phyloP scores from a whole-genome alignment of 53 echinoderm and acorn worm genomes.

The Antedon mediterranea region DNA sequence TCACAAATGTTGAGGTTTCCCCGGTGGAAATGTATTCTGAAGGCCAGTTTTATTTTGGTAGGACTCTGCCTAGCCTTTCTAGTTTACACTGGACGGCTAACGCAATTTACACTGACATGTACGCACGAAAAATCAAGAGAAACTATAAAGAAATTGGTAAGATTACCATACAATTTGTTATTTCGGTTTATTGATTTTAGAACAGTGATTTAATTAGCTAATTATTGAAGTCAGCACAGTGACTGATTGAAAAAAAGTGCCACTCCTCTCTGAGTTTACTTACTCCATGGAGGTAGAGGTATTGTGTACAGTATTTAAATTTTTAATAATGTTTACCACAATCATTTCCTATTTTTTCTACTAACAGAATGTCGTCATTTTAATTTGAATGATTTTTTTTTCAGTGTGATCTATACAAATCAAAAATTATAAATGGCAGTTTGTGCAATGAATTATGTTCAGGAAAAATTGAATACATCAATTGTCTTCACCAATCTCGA shows the following conservation, averaged over 20 bases:
- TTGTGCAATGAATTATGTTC: slow-evolving; percentile 52
- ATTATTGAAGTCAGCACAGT: too few relatives aligned
- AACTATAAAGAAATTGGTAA: neutral
- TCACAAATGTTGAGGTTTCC: neutral
- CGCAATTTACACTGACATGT: neutral
- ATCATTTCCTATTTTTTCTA: too few relatives aligned
- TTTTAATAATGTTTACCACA: too few relatives aligned
- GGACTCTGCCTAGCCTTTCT: neutral
- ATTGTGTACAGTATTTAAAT: too few relatives aligned
- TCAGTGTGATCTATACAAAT: slow-evolving; percentile 57
- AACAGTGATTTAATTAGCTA: too few relatives aligned
- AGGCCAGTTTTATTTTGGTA: neutral
- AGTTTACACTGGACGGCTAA: neutral
- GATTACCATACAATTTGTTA: neutral
- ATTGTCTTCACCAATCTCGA: slow-evolving; percentile 31
- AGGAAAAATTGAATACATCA: slow-evolving; percentile 28
- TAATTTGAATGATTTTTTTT: neutral
- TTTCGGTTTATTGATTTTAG: too few relatives aligned
- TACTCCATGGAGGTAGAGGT: too few relatives aligned
- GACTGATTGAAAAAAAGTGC: too few relatives aligned
- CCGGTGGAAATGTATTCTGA: neutral
- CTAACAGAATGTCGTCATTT: too few relatives aligned
- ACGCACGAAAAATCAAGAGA: neutral
- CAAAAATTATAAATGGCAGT: slow-evolving; percentile 37
- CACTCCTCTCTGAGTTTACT: too few relatives aligned